These are phyloP conservation scores for Leucoraja ocellata DNA, from an alignment of 2,797 vertebrate species.

Conservation along the genomic window DNA sequence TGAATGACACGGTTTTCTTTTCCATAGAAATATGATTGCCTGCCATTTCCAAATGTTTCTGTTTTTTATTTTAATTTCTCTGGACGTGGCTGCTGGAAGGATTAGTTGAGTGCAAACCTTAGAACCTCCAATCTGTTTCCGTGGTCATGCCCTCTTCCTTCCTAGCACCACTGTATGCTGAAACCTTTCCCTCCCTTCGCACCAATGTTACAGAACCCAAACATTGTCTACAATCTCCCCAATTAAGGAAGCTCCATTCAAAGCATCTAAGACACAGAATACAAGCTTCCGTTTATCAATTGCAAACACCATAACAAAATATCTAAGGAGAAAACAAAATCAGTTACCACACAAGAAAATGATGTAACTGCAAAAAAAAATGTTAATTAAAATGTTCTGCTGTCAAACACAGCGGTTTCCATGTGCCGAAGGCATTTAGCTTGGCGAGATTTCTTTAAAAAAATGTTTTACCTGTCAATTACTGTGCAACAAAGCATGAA, in stretches of 20 bases:
- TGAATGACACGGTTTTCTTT: no score
- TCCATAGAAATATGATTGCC: no score
- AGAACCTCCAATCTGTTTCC: not conserved
- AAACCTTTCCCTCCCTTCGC: not conserved
- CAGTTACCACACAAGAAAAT: not conserved
- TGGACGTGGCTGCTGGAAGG: not conserved
- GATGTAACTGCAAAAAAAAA: not conserved
- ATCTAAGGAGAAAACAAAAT: not conserved
- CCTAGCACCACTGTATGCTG: no score
- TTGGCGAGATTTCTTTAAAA: not conserved
- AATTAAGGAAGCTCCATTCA: not conserved
- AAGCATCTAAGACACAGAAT: not conserved
- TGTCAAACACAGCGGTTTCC: constrained; percentile 12
- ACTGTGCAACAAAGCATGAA: constrained; percentile 39
- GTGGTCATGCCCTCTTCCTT: no score
- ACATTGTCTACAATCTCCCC: not conserved
- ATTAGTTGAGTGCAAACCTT: not conserved
- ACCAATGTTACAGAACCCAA: not conserved
- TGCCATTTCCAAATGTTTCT: no score
- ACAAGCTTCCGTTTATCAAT: not conserved
- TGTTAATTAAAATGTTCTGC: constrained; percentile 23
- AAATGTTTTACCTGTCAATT: constrained; percentile 40
- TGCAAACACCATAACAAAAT: not conserved
- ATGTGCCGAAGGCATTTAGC: constrained; percentile 7
- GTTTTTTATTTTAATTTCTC: no score